phyloP scores from a whole-genome alignment of 2,797 vertebrate species.

The Scolopax rusticola region DNA sequence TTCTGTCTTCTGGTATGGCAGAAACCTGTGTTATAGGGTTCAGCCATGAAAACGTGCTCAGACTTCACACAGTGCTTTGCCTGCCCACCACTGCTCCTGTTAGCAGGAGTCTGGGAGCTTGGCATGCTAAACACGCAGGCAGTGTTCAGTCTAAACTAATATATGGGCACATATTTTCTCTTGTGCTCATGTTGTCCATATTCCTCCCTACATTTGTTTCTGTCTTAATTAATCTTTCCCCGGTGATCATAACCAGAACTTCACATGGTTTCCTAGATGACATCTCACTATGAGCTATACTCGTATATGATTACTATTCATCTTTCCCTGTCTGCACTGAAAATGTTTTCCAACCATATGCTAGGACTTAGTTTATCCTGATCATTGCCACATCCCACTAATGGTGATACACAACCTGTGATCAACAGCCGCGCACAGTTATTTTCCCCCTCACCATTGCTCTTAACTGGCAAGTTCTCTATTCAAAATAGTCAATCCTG shows the following conservation, averaged over 20 bases:
- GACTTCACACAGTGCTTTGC: not conserved
- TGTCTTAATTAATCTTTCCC: conserved; percentile 5
- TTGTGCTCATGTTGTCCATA: not conserved
- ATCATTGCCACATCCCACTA: not conserved
- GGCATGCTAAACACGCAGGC: accelerated
- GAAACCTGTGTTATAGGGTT: not conserved
- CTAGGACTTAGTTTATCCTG: not conserved
- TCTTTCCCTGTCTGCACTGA: not conserved
- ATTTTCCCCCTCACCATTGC: not conserved
- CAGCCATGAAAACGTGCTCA: not conserved
- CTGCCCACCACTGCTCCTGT: not conserved
- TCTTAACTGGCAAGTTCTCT: not conserved
- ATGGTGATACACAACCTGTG: not conserved
- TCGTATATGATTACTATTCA: not conserved
- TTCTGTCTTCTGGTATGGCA: not conserved
- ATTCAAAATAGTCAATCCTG: not conserved
- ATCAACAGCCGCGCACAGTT: not conserved
- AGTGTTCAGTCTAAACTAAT: not conserved
- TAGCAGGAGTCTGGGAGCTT: not conserved
- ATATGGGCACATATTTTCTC: not conserved
- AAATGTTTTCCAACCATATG: not conserved
- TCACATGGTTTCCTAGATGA: not conserved
- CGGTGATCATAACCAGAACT: not conserved
- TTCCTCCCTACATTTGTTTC: not conserved
- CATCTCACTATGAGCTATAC: not conserved